These are phyloP conservation scores for Sigmodon hispidus DNA, from an alignment of 2,113 vertebrate genomes.

Conservation along the genomic window DNA sequence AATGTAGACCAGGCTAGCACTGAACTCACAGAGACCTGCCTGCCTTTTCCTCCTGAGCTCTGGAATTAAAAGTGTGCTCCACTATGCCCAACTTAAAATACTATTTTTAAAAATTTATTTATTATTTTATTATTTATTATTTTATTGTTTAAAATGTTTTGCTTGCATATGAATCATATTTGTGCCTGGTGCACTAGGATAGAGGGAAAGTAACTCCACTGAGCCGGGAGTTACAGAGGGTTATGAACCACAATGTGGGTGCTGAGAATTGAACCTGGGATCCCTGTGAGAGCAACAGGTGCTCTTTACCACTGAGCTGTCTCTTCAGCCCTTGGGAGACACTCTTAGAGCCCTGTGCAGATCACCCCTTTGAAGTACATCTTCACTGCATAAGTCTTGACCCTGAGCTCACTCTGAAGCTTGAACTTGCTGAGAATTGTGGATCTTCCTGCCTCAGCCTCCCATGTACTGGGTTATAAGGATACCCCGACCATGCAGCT, in stretches of 20 bases:
- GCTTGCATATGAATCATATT: too few species aligned
- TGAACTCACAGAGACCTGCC: too few species aligned
- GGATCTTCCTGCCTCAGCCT: not conserved
- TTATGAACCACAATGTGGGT: not conserved
- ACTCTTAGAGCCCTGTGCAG: not conserved
- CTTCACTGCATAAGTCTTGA: not conserved
- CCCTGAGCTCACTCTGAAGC: not conserved
- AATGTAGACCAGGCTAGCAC: too few species aligned
- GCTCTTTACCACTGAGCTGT: not conserved
- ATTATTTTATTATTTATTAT: too few species aligned
- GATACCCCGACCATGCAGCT: not conserved
- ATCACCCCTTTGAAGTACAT: not conserved
- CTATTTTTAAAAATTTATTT: too few species aligned
- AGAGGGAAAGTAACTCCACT: not conserved
- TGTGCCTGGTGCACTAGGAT: too few species aligned
- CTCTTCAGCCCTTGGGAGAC: not conserved
- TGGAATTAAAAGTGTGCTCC: too few species aligned
- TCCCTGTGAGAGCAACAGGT: not conserved
- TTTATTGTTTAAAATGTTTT: too few species aligned
- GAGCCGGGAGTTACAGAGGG: not conserved
- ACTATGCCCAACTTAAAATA: too few species aligned
- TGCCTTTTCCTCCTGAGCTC: too few species aligned
- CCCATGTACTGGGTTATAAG: not conserved
- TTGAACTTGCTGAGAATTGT: not conserved
- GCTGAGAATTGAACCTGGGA: not conserved